Evolutionary conservation across 2,797 vertebrate genomes (phyloP).

Genomic region (Acanthornis magna): DNA sequence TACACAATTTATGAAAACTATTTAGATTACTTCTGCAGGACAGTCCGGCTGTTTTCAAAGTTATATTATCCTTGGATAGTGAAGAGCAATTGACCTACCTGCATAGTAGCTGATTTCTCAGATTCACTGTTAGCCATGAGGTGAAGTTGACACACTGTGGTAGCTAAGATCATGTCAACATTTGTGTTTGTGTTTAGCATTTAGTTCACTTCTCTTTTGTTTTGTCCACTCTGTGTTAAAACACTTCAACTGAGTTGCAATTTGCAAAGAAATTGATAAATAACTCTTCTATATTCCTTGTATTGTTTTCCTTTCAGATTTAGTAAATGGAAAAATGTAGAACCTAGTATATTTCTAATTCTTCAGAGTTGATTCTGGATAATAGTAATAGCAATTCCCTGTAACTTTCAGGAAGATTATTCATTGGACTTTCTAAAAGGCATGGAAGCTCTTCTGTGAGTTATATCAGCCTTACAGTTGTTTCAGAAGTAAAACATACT

Average conservation of each 20-base stretch:
- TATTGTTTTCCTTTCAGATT: not conserved
- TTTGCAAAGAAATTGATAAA: not conserved
- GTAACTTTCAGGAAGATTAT: not conserved
- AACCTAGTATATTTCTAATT: not conserved
- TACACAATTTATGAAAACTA: not conserved
- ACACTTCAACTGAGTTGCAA: not conserved
- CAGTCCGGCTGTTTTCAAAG: not conserved
- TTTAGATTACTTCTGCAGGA: not conserved
- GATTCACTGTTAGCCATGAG: not conserved
- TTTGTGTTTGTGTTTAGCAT: not conserved
- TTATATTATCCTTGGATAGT: not conserved
- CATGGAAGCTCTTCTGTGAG: not conserved
- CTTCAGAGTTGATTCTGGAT: not conserved
- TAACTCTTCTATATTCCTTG: not conserved
- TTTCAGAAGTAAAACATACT: not conserved
- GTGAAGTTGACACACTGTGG: not conserved
- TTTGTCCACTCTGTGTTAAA: not conserved
- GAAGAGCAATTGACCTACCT: not conserved
- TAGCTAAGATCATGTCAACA: not conserved
- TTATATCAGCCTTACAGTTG: not conserved
- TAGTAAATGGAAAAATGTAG: not conserved
- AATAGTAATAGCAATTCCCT: not conserved
- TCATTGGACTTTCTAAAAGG: not conserved
- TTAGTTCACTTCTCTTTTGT: not conserved
- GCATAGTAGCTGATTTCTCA: not conserved